Evolutionary conservation across 2,113 vertebrate species (phyloP).

Genomic region (Oncorhynchus keta): DNA sequence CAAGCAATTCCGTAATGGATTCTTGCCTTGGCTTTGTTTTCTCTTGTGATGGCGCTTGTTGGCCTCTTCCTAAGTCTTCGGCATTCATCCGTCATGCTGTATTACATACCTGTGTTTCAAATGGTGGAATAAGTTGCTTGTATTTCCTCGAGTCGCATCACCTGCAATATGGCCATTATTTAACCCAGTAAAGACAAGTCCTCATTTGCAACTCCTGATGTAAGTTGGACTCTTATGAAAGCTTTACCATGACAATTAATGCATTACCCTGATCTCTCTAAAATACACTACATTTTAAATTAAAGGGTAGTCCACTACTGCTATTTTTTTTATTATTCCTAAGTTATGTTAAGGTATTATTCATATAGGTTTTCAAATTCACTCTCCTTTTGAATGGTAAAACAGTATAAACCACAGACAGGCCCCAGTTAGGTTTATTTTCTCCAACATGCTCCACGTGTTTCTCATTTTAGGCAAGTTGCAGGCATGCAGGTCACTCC

Average conservation of each 20-base stretch:
- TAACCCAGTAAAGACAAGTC: not conserved
- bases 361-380: too few relatives aligned
- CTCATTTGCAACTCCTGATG: not conserved
- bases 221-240: not conserved
- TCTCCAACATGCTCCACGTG: not conserved
- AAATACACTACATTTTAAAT: not conserved
- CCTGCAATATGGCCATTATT: not conserved
- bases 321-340: too few relatives aligned
- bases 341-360: not conserved
- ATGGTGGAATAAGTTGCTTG: too few relatives aligned
- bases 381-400: not conserved
- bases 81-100: too few relatives aligned
- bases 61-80: too few relatives aligned
- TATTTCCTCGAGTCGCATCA: not conserved
- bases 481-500: constrained; percentile 4
- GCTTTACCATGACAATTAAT: not conserved
- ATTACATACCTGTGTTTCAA: too few relatives aligned
- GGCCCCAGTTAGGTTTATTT: not conserved
- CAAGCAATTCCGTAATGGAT: too few relatives aligned
- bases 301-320: too few relatives aligned
- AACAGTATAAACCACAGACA: not conserved
- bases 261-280: not conserved
- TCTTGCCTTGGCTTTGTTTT: too few relatives aligned
- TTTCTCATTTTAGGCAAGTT: not conserved
- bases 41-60: too few relatives aligned